phyloP scores from a whole-genome alignment of 2,113 vertebrate species.

The Taxidea taxus region DNA sequence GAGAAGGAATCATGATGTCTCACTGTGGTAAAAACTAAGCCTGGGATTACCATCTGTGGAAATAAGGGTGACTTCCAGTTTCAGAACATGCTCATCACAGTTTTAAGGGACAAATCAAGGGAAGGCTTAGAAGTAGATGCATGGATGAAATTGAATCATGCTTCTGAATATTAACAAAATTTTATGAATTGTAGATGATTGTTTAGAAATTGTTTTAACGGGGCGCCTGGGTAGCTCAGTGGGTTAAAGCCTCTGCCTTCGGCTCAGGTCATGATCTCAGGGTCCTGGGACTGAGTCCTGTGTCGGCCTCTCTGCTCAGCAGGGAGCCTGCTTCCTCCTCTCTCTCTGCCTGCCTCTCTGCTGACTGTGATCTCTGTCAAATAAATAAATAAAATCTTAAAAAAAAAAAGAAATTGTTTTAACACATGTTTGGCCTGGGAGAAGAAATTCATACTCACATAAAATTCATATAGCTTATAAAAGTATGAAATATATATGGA shows the following conservation, averaged over 20 bases:
- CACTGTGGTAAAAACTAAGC: background rate
- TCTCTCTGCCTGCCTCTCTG: too few relatives aligned
- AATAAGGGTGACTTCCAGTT: background rate
- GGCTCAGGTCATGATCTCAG: too few relatives aligned
- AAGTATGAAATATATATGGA: background rate
- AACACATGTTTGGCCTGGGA: background rate
- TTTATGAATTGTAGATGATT: background rate
- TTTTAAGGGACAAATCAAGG: background rate
- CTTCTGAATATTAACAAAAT: background rate
- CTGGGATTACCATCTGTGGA: background rate
- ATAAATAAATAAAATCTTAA: too few relatives aligned
- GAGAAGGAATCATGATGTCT: background rate
- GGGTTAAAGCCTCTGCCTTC: too few relatives aligned
- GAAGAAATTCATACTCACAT: background rate
- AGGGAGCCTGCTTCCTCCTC: too few relatives aligned
- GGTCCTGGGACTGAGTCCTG: too few relatives aligned
- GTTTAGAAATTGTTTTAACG: background rate
- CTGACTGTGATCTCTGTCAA: too few relatives aligned
- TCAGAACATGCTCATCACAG: background rate
- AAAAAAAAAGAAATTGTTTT: background rate
- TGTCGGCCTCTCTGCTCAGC: too few relatives aligned
- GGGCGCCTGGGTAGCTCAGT: too few relatives aligned
- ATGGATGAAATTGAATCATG: background rate
- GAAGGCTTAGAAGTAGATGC: background rate
- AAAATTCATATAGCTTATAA: background rate